Base-by-base conservation (phyloP, 2,113 vertebrate species). In the Erythrolamprus reginae region DNA sequence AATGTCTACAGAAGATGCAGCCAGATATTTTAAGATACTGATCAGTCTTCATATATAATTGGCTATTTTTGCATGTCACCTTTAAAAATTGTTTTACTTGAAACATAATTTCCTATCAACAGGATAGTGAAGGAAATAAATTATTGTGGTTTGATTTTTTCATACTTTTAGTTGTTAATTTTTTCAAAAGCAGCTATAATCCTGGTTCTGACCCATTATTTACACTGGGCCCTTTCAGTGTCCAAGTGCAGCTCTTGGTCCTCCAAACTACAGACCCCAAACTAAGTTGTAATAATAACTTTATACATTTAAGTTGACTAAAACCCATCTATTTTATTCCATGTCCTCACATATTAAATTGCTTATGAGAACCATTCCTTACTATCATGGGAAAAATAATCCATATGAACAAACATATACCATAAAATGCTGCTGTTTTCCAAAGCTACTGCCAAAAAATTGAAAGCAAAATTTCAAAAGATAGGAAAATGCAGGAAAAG, bases 1-100 rank as follows among this genome's bases (percentile, higher is more conserved):
- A 42, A 61, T 90, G 86, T 92, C 89, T 53, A 93, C 77, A 91
- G 88, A 92, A 87, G 1, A 86, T 53, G 0, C 10, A 1, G 28
- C 33, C 21, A 87, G 52, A 48, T 51, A 58, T 77, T 38, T 0
- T 0, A 89, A 45, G 47, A 83, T 38, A 3, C 3, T 55, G 82
- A 45, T 7, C 65, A 52, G 26, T 23, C 33, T 77, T 21, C 52
- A 47, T 82, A 93, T 93, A 91, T 23, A 0, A 89, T 5, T 61
- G 90, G 89, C 5, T 84, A 26, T 12, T 23, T 15, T 65, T 9
- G 45, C 15, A 52, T 24, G 15, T 21, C 7, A 12, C 56, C 84
- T 84, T 84, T 15, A 45, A 84, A 82, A 47, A 84, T 4, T 47
- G 45, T 83, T 52, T 28, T 77, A 24, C 21, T 2, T 15, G 3